Evolutionary conservation across 2,888 invertebrate genomes (phyloP), one percentile per base, ranked within the genome.

Genomic region (Troides aeacus): DNA sequence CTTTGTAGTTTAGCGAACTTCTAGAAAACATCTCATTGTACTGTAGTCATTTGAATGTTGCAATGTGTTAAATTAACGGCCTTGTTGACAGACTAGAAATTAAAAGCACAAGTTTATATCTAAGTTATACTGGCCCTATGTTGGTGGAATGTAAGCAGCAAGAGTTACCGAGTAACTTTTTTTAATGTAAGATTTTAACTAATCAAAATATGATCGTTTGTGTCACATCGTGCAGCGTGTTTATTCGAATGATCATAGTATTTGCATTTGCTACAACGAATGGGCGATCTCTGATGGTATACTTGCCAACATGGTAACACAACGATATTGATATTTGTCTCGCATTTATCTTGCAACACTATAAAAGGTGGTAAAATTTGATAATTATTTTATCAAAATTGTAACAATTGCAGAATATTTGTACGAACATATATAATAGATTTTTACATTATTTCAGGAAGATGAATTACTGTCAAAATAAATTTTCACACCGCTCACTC

Each of bases 121-220:
- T 58, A 58, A 3, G 17, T 63, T 68, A 46, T 21, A 46, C 50
- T 66, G 30, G n/a, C 59, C 50, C 10, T 58, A 39, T 24, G 17
- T 42, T 57, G 15, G 18, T 64, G 23, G 60, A 69, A 69, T 61
- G 56, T 69, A 50, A 69, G 30, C 64, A 56, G 18, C 24, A 63
- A 50, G 50, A 63, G 46, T 12, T 17, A 23, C 39, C 39, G 53
- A 53, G 12, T 53, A 53, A 46, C 46, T 46, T 53, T n/a, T n/a
- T n/a, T 53, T 50, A 50, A 50, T 50, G 2, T 50, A 12, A 50
- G 17, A 50, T 17, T 5, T 53, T 4, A 53, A 53, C 5, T 53
- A 1, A 53, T n/a, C 53, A 53, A 53, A 53, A n/a, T 53, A 53
- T 53, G 18, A 53, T 53, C 53, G n/a, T n/a, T n/a, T n/a, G n/a